Evolutionary conservation across 2,797 vertebrate genomes (phyloP), one percentile per base, ranked within the genome.

Genomic region (Pipistrellus pygmaeus): DNA sequence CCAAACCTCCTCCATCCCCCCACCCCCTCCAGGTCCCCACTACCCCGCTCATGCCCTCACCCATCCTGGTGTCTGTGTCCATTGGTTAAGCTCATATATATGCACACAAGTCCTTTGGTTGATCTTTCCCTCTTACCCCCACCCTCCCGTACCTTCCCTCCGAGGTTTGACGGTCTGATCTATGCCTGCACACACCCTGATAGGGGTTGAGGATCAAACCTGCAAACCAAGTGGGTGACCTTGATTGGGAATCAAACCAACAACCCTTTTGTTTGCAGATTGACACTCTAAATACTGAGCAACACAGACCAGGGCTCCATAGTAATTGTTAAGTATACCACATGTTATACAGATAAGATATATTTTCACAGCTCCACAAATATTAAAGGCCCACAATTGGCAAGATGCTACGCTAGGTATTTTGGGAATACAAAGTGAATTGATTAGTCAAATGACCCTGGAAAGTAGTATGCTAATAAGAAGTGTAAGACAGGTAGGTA

Each of bases 311-410:
- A 64, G 30, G 15, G 30, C 30, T 89, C 8, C 48, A 71, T 57
- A 7, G 12, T 51, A 87, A 84, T 8, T 69, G 92, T 88, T 60
- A 96, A 90, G 48, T 15, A 85, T 25, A 85, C 46, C 66, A 55
- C 10, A 72, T 62, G 76, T 60, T 85, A 23, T 69, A 5, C 38
- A 93, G 57, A 69, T 51, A 64, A 30, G 48, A 9, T 27, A 8
- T 64, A 85, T 66, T 93, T 77, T 95, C 46, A 96, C 25, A 38
- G 8, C 8, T 90, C 44, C 66, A 78, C 11, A 77, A 86, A 92
- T 88, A 92, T 14, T 85, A 64, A 83, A 85, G 38, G 14, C 14
- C n/a, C 53, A 76, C 68, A 69, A 11, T 73, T 60, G 38, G 10
- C 78, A 92, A 88, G 46, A 73, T 71, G n/a, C 30, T 93, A 72